Conservation (phyloP, 2,797 vertebrate genomes). For the Lacerta bilineata region DNA sequence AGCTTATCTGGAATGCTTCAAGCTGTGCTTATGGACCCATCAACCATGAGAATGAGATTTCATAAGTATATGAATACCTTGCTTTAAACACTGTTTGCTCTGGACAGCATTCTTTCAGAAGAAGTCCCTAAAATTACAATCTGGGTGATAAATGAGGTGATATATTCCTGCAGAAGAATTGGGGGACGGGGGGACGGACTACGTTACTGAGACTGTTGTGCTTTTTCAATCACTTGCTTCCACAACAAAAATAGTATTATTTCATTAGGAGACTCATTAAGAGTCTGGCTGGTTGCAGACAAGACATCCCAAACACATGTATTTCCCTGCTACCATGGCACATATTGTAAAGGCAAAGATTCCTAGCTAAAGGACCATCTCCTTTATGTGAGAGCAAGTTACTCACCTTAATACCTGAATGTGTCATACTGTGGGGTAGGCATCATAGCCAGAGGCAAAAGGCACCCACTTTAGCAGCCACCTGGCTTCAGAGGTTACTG, state of each 20-base stretch:
- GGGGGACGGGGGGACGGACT: background rate
- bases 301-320: background rate
- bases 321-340: slow-evolving; percentile 49
- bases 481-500: background rate
- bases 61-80: slow-evolving; percentile 20
- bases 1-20: slow-evolving; percentile 61
- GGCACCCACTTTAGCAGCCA: background rate
- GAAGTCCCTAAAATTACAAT: slow-evolving; percentile 33
- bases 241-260: background rate
- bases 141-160: slow-evolving; percentile 23
- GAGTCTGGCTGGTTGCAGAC: background rate
- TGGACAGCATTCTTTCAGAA: slow-evolving; percentile 22
- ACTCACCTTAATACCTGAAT: rapidly evolving
- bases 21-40: slow-evolving; percentile 46
- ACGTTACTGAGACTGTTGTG: background rate
- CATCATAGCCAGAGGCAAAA: background rate
- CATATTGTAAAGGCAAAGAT: slow-evolving; percentile 42
- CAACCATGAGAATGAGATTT: slow-evolving; percentile 42
- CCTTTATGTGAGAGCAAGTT: rapidly evolving
- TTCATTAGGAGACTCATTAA: background rate
- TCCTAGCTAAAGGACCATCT: slow-evolving; percentile 36
- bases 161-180: slow-evolving; percentile 35
- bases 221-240: background rate
- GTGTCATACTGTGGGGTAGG: background rate
- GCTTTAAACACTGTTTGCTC: slow-evolving; percentile 23